Percentiles rank a stretch among this genome's conserved stretches.
Evolutionary conservation across 2,113 vertebrate species (phyloP).

Genomic region (Megaleporinus macrocephalus): DNA sequence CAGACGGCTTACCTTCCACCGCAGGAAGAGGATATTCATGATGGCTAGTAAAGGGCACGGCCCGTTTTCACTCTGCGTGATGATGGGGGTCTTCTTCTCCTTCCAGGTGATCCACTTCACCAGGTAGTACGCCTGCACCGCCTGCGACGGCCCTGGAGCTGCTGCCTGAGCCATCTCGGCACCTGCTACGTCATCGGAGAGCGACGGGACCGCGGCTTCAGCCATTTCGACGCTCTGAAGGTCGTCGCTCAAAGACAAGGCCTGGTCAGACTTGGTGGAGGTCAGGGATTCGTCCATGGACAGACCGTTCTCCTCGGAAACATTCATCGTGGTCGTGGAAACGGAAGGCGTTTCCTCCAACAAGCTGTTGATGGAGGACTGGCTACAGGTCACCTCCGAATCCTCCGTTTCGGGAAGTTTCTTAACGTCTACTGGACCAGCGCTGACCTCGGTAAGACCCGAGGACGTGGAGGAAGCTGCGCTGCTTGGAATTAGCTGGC

Average conservation of each 20-base stretch:
- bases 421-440: neutral
- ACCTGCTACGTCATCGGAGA: neutral
- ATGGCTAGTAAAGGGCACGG: conserved; percentile 94
- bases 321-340: conserved; percentile 71
- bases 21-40: conserved; percentile 90
- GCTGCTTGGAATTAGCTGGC: neutral
- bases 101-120: conserved; percentile 97
- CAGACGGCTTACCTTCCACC: conserved; percentile 85
- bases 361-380: conserved; percentile 63
- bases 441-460: neutral
- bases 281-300: conserved; percentile 65
- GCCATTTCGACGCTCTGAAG: conserved; percentile 8
- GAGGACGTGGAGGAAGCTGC: neutral
- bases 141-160: neutral
- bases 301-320: conserved; percentile 62
- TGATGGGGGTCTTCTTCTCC: conserved; percentile 85
- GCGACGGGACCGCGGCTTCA: neutral
- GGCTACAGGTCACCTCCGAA: conserved; percentile 49
- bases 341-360: conserved; percentile 68
- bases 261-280: conserved; percentile 44
- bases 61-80: conserved; percentile 91
- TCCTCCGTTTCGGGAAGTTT: conserved; percentile 61
- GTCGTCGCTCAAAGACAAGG: conserved; percentile 30
- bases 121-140: conserved; percentile 79
- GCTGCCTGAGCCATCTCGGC: neutral